Percentiles rank a stretch among this genome's conserved stretches.
Conservation (phyloP, 2,113 vertebrate species). For the Ascaphus truei region DNA sequence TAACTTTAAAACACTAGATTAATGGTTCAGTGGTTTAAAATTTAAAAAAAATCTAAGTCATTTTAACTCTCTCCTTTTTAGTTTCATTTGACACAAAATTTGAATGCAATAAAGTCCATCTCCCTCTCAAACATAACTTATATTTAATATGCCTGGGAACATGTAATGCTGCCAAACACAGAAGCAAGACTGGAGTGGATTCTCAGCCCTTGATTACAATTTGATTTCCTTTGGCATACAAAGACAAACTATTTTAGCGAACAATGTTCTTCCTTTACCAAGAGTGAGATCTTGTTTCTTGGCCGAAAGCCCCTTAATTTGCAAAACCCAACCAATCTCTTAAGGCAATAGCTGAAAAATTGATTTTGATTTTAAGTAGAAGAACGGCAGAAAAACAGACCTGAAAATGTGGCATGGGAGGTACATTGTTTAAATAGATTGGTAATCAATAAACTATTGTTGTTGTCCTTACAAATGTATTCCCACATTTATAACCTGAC, state of each 20-base stretch:
- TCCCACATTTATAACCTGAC: background rate
- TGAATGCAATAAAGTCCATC: slow-evolving; percentile 56
- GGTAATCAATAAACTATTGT: slow-evolving; percentile 38
- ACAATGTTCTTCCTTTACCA: slow-evolving; percentile 87
- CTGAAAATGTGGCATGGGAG: slow-evolving; percentile 44
- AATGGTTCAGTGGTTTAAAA: too few relatives aligned
- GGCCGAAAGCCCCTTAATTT: slow-evolving; percentile 52
- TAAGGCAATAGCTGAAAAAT: slow-evolving; percentile 41
- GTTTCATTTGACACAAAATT: slow-evolving; percentile 62
- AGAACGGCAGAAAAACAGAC: slow-evolving; percentile 44
- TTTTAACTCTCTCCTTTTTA: too few relatives aligned
- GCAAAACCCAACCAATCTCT: slow-evolving; percentile 51
- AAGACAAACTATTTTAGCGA: slow-evolving; percentile 84
- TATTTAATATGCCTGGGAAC: slow-evolving; percentile 75
- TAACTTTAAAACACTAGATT: too few relatives aligned
- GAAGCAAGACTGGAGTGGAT: slow-evolving; percentile 70
- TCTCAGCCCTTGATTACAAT: slow-evolving; percentile 75
- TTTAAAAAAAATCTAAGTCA: slow-evolving; percentile 16
- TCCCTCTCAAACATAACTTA: slow-evolving; percentile 61
- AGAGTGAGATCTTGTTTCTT: slow-evolving; percentile 61
- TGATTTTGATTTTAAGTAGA: slow-evolving; percentile 48
- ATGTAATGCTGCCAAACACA: slow-evolving; percentile 61
- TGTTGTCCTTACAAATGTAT: background rate
- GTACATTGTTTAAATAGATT: slow-evolving; percentile 35
- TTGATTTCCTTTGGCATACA: slow-evolving; percentile 87